These are phyloP conservation scores for Pogoniulus pusillus DNA, from an alignment of 2,797 vertebrate species.

Conservation along the genomic window DNA sequence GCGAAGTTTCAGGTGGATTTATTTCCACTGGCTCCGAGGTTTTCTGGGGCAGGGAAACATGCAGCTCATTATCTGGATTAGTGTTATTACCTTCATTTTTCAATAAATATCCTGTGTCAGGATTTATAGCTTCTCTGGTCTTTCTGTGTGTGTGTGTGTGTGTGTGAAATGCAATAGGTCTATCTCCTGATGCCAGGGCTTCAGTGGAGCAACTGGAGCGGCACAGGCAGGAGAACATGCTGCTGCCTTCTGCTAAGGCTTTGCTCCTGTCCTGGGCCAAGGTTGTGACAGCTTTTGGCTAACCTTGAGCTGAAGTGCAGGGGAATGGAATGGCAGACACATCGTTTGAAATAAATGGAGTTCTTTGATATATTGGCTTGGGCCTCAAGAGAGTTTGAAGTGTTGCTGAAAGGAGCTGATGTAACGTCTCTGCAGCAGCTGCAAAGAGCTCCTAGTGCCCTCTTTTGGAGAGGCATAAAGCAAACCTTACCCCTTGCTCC, in stretches of 20 bases:
- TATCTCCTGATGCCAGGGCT: not conserved
- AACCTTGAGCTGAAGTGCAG: not conserved
- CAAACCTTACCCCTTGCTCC: not conserved
- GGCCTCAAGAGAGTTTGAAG: not conserved
- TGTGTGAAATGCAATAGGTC: not conserved
- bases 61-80: not conserved
- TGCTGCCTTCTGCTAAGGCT: not conserved
- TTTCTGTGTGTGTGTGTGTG: too few relatives aligned
- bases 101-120: not conserved
- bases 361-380: not conserved
- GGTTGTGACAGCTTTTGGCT: not conserved
- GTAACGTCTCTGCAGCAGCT: not conserved
- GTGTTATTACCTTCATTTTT: not conserved
- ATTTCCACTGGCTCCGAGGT: not conserved
- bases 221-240: not conserved
- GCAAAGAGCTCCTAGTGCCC: not conserved
- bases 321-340: not conserved
- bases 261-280: not conserved
- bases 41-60: not conserved
- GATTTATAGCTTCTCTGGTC: not conserved
- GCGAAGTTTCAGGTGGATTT: not conserved
- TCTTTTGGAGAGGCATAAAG: not conserved
- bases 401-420: not conserved
- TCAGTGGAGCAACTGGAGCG: not conserved
- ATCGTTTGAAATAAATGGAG: not conserved